Base-by-base conservation (phyloP, 2,113 vertebrate genomes). In the Columba janthina region DNA sequence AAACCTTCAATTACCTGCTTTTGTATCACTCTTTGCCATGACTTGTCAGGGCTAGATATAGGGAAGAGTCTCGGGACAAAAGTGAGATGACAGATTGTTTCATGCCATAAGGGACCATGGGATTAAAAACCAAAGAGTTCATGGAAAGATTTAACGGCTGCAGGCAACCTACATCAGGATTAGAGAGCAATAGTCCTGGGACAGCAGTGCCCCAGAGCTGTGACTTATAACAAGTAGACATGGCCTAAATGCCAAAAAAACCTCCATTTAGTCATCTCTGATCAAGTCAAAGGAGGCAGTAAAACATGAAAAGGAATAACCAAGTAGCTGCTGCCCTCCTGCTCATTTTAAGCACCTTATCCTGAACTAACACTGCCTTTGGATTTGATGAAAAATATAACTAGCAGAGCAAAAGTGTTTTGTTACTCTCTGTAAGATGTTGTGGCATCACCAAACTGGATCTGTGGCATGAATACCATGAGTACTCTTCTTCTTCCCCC, bases 81-180 rank as follows among this genome's bases (percentile, higher is more conserved):
- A 86, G 69, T 80, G 81, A 95, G 88, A 95, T 90, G 95, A 97
- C 96, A 97, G 94, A 97, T 95, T 96, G 90, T 88, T 93, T 90
- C 34, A 15, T 66, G 86, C 60, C 86, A 93, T 56, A 84, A 77
- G 84, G 96, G 85, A 79, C 72, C 1, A 1, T 31, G 76, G 62
- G 51, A 74, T 79, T 88, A 72, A 70, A 92, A 94, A 89, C 13
- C 36, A 85, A 76, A 19, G 13, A 88, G 17, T 34, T 83, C 60
- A 44, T 88, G 72, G 72, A 90, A 90, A 94, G 64, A 93, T 88
- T 90, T 76, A 78, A 62, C 82, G 76, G 95, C 97, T 96, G 42
- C 50, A 72, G 88, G 97, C 94, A 36, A 51, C 71, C 72, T 76
- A 22, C 78, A 91, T 97, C 94, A 94, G 86, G 74, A 71, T 86